Percentiles rank a stretch among this genome's conserved stretches.
Conservation (phyloP, 2,888 invertebrate species). For the Pachliopta kotzebuea region DNA sequence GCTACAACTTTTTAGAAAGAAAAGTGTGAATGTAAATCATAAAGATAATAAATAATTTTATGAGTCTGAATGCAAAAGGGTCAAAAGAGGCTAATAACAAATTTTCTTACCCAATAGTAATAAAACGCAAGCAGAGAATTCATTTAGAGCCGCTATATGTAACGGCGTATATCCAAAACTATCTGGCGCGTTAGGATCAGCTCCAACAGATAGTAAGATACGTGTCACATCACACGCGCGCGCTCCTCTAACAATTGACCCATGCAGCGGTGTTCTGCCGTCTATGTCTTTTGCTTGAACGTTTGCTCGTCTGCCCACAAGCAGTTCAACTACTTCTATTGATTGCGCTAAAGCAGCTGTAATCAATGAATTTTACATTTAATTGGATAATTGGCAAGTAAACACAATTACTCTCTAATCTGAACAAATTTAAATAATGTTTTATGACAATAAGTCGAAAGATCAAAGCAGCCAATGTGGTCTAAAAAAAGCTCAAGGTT, state of each 20-base stretch:
- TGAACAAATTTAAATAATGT: no score
- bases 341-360: slow-evolving; percentile 89
- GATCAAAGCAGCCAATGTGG: no score
- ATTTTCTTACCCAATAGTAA: slow-evolving; percentile 79
- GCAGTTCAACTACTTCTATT: slow-evolving; percentile 86
- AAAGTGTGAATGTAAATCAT: neutral
- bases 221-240: slow-evolving; percentile 86
- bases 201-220: slow-evolving; percentile 83
- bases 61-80: no score
- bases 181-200: slow-evolving; percentile 88
- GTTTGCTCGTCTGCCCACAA: slow-evolving; percentile 83
- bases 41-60: neutral
- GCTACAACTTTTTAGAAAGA: no score
- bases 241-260: slow-evolving; percentile 89
- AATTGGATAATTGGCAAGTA: no score
- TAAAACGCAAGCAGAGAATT: slow-evolving; percentile 88
- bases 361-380: slow-evolving; percentile 31
- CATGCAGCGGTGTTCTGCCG: slow-evolving; percentile 89
- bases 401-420: no score
- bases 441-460: no score
- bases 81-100: no score
- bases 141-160: slow-evolving; percentile 91
- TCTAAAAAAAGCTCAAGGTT: no score
- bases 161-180: slow-evolving; percentile 91
- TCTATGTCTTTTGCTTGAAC: slow-evolving; percentile 85